Evolutionary conservation across 2,888 invertebrate species (phyloP), one percentile per base, ranked within the genome.

Genomic region (Diarsia brunnea): DNA sequence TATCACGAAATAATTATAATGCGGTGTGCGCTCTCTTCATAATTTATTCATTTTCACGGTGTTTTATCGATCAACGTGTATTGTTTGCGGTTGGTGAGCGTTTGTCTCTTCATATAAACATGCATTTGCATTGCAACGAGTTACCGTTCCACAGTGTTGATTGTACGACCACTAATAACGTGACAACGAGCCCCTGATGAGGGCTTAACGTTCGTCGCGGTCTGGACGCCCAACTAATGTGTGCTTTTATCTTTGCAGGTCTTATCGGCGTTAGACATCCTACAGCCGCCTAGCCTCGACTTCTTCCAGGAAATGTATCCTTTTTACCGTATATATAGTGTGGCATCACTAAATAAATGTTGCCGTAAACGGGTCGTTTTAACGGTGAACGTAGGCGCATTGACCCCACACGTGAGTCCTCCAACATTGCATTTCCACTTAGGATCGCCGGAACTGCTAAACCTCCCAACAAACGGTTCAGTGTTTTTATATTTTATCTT

Each of bases 301-400:
- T 99, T 99, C 97, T 99, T 99, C 97, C 99, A 99, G 97, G 99
- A 99, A 98, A 99, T 99, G 99, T 99, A 99, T 98, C 98, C 98
- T 98, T 98, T 98, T 94, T 81, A 87, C 82, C 75, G 81, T 84
- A 76, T 58, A 73, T 43, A 82, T 81, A 83, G 75, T 81, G 82
- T 84, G 83, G 76, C 79, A 84, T 85, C 79, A 84, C 87, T 79
- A 84, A 88, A 88, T 90, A 87, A 86, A 84, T 79, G 80, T 84
- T 87, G 87, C 85, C 81, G 89, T 86, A 86, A 89, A 78, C 67
- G 79, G 72, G 31, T 77, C 77, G 86, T 87, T 89, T 91, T 89
- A 92, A 92, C 91, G 90, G 92, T 90, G 86, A 87, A 75, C 75
- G 76, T 89, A 85, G 84, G 85, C 87, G 79, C 92, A 87, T 90